phyloP scores from a whole-genome alignment of 2,888 invertebrate genomes.

The Apodemia hepburni region DNA sequence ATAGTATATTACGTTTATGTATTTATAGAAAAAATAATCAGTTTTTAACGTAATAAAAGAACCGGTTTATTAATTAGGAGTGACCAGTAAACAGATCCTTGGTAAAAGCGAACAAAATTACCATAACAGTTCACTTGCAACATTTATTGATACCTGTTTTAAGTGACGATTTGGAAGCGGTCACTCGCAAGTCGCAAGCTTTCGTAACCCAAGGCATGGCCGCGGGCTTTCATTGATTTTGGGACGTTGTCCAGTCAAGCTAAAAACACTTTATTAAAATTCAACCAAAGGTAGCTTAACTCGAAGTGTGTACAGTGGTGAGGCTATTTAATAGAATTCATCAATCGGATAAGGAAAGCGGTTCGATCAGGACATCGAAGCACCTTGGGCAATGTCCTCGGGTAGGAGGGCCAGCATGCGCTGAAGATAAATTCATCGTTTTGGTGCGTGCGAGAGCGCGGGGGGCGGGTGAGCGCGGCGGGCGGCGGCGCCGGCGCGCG shows the following conservation, averaged over 20 bases:
- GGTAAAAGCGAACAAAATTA: constrained; percentile 14
- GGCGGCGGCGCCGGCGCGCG: constrained; percentile 80
- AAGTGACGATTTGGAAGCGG: constrained; percentile 22
- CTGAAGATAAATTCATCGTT: constrained; percentile 78
- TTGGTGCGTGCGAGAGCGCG: constrained; percentile 71
- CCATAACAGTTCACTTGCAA: constrained; percentile 19
- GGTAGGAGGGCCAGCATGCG: constrained; percentile 69
- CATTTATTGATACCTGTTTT: constrained; percentile 19
- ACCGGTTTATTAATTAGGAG: constrained; percentile 4
- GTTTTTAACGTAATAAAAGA: neutral
- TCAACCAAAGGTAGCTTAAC: neutral
- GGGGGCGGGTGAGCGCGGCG: constrained; percentile 71
- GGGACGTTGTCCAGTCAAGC: constrained; percentile 9
- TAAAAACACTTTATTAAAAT: constrained; percentile 6
- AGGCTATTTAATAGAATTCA: constrained; percentile 13
- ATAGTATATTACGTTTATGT: neutral
- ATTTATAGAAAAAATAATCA: neutral
- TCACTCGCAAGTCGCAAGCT: constrained; percentile 22
- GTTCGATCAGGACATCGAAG: constrained; percentile 27
- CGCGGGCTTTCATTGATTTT: constrained; percentile 16
- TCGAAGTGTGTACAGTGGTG: neutral
- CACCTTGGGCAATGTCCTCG: constrained; percentile 57
- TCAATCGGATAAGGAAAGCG: constrained; percentile 53
- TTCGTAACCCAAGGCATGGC: constrained; percentile 20
- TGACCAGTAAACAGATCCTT: constrained; percentile 12